A percentile compares a stretch with the other conserved stretches of the same genome.
Evolutionary conservation across 2,113 vertebrate genomes (phyloP).

Genomic region (Cyanistes caeruleus): DNA sequence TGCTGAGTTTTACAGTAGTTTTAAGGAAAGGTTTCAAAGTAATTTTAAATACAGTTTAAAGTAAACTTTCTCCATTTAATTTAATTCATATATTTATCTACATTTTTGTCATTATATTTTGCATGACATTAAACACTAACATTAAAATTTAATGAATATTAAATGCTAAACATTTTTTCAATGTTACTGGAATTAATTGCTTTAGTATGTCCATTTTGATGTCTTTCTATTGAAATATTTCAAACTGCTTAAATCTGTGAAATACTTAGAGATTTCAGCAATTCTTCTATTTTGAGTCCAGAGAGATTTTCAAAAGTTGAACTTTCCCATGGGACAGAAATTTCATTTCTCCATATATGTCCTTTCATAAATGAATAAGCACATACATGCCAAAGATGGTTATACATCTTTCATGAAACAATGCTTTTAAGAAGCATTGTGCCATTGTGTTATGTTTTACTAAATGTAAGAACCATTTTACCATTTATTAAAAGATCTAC

Average conservation of each 20-base stretch:
- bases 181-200: background rate
- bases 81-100: background rate
- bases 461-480: background rate
- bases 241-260: background rate
- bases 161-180: background rate
- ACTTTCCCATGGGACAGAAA: background rate
- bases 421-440: background rate
- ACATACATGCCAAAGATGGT: background rate
- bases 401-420: background rate
- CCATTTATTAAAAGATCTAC: background rate
- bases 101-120: background rate
- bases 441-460: background rate
- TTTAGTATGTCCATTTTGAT: background rate
- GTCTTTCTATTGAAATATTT: background rate
- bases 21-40: background rate
- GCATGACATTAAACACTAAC: background rate
- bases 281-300: background rate
- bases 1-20: background rate
- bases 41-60: background rate
- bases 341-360: background rate
- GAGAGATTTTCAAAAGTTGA: background rate
- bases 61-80: background rate
- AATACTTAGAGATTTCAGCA: background rate
- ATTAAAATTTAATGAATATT: background rate
- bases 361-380: background rate